Conservation (phyloP, 2,888 invertebrate species). For the Metacarcinus magister region DNA sequence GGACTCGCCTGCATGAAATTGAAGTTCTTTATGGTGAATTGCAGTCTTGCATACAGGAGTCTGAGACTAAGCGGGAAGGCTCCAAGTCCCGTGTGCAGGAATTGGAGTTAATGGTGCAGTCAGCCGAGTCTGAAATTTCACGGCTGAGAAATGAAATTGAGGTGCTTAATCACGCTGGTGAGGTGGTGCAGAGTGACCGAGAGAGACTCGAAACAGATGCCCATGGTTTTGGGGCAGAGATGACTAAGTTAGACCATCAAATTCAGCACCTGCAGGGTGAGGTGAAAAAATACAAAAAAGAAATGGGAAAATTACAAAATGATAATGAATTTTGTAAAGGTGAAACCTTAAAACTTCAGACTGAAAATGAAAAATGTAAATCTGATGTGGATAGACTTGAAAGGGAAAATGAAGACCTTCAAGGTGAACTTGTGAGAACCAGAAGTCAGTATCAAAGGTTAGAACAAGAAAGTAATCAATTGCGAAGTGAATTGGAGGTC, state of each 20-base stretch:
- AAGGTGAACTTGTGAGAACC: slow-evolving; percentile 53
- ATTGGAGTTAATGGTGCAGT: slow-evolving; percentile 82
- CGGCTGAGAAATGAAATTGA: slow-evolving; percentile 76
- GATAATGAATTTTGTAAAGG: slow-evolving; percentile 41
- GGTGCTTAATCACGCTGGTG: slow-evolving; percentile 62
- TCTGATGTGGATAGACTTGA: slow-evolving; percentile 64
- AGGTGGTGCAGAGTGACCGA: slow-evolving; percentile 67
- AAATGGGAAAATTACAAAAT: slow-evolving; percentile 68
- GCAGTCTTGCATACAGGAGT: slow-evolving; percentile 80
- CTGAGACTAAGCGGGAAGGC: slow-evolving; percentile 80
- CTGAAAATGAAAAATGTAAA: slow-evolving; percentile 63
- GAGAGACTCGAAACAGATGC: slow-evolving; percentile 63
- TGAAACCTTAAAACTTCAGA: slow-evolving; percentile 58
- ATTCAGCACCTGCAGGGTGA: slow-evolving; percentile 72
- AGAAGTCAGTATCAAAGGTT: slow-evolving; percentile 69
- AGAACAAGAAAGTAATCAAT: slow-evolving; percentile 77
- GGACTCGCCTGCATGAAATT: slow-evolving; percentile 70
- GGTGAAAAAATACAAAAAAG: slow-evolving; percentile 66
- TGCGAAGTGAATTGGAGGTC: slow-evolving; percentile 81
- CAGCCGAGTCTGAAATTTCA: slow-evolving; percentile 81
- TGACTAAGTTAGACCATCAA: slow-evolving; percentile 63
- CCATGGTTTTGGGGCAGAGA: slow-evolving; percentile 63
- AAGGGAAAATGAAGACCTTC: slow-evolving; percentile 66
- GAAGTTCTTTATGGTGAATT: slow-evolving; percentile 80
- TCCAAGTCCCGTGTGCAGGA: slow-evolving; percentile 80